These are phyloP conservation scores for Camponotus floridanus DNA, from an alignment of 1,140 invertebrate species.

Conservation along the genomic window DNA sequence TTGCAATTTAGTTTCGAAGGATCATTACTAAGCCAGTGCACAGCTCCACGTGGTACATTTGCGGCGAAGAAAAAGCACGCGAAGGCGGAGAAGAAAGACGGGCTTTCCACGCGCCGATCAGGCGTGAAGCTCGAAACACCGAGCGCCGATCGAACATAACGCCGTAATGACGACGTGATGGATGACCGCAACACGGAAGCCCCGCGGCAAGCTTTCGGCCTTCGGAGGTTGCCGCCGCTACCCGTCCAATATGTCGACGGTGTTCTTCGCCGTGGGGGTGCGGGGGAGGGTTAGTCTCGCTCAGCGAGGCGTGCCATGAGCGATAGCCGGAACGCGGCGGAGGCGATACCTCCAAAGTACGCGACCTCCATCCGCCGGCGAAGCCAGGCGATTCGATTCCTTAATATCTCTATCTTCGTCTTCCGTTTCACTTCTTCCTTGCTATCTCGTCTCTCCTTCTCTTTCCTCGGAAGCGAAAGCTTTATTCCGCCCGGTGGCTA, in stretches of 20 bases:
- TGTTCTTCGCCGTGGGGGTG: conserved; percentile 61
- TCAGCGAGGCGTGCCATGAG: conserved; percentile 79
- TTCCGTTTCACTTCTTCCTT: conserved; percentile 11
- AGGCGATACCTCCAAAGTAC: conserved; percentile 68
- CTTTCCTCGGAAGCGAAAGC: background rate
- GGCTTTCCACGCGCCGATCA: conserved; percentile 68
- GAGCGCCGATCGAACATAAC: conserved; percentile 63
- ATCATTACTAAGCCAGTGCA: conserved; percentile 9
- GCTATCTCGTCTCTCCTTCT: background rate
- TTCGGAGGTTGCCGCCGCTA: conserved; percentile 43
- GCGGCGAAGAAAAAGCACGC: conserved; percentile 37
- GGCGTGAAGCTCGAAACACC: conserved; percentile 75
- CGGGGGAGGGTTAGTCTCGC: conserved; percentile 59
- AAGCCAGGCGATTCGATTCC: conserved; percentile 71
- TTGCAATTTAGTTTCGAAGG: conserved; percentile 32
- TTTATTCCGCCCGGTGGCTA: conserved; percentile 21
- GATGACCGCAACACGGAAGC: conserved; percentile 75
- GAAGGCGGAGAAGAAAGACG: background rate
- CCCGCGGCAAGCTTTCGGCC: conserved; percentile 67
- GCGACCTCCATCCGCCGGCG: conserved; percentile 44
- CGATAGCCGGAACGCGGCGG: conserved; percentile 70
- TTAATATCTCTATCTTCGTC: conserved; percentile 74
- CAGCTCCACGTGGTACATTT: conserved; percentile 3
- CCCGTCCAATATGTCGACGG: conserved; percentile 77
- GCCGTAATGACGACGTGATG: conserved; percentile 81